phyloP scores from a whole-genome alignment of 2,797 vertebrate species.

The Sebastes baramenuke region DNA sequence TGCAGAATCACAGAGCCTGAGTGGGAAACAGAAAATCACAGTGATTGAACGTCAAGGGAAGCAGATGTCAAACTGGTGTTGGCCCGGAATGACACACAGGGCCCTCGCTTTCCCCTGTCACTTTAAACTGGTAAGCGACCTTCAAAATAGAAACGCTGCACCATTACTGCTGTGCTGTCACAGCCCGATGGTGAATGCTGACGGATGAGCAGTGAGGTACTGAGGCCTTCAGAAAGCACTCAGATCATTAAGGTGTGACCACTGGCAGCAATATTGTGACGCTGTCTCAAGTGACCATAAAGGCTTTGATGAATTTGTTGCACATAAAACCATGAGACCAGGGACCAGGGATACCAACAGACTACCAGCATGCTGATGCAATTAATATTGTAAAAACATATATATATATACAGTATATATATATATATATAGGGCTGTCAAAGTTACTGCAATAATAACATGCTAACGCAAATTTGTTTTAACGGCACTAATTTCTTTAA shows the following conservation, averaged over 20 bases:
- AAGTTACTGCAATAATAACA: too few relatives aligned
- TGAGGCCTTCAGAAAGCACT: constrained; percentile 50
- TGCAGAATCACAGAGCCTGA: constrained; percentile 41
- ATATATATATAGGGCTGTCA: too few relatives aligned
- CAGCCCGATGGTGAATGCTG: constrained; percentile 47
- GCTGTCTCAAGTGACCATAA: constrained; percentile 22
- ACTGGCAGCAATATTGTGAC: constrained; percentile 9
- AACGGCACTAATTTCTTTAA: too few relatives aligned
- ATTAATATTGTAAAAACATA: background rate
- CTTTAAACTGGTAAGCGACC: constrained; percentile 73
- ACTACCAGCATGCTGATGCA: background rate
- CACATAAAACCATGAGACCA: background rate
- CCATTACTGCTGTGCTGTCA: constrained; percentile 51
- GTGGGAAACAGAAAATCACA: constrained; percentile 60
- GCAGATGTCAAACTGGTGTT: constrained; percentile 71
- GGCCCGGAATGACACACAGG: constrained; percentile 60
- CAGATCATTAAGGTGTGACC: constrained; percentile 60
- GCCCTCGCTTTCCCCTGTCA: constrained; percentile 57
- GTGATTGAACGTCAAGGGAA: constrained; percentile 74
- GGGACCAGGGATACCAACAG: background rate
- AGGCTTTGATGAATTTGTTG: constrained; percentile 34
- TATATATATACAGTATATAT: too few relatives aligned
- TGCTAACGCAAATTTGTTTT: too few relatives aligned
- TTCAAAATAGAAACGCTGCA: constrained; percentile 62
- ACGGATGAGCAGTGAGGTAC: constrained; percentile 45